Base-by-base conservation (phyloP, 1,140 invertebrate species). In the Lepidurus packardi region DNA sequence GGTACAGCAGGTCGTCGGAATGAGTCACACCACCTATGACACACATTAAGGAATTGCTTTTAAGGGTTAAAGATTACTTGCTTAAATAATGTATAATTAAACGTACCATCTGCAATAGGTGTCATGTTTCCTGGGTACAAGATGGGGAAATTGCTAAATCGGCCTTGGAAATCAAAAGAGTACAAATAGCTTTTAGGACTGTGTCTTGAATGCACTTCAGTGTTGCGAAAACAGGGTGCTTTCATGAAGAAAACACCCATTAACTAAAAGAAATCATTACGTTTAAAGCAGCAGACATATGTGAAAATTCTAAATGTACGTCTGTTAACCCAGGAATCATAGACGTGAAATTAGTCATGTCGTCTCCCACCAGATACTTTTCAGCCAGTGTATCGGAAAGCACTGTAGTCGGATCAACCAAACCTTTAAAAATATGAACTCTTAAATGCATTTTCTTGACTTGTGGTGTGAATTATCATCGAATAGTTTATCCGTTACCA, bases 1-100 rank as follows among this genome's bases (percentile, higher is more conserved):
- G 43, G 73, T 82, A 82, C 10, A 81, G 73, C 10, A 82, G 43
- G 73, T 82, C 82, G 73, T 82, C 81, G 11, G 79, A 78, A 53
- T 82, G 82, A 34, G 80, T 78, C 8, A 82, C 74, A 45, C 82
- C 82, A 77, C 16, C n/a, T 45, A 11, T 10, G 76, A 53, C 10
- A 25, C 21, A 34, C 34, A 16, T 65, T 65, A 21, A 7, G 2
- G 45, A 65, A 42, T 41, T 13, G 16, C 45, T 73, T 45, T 45
- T 24, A 1, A 47, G 42, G 8, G 45, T 47, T 8, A 78, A 76
- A 76, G 1, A 25, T 9, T 65, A 73, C 10, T 43, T 74, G 4
- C 16, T 21, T 78, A 44, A 21, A 41, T 43, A 65, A 25, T 25
- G 5, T 42, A 78, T 13, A 7, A 25, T 24, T 9, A 25, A 7